phyloP scores from a whole-genome alignment of 2,888 invertebrate species.

The Drosophila sordidula region DNA sequence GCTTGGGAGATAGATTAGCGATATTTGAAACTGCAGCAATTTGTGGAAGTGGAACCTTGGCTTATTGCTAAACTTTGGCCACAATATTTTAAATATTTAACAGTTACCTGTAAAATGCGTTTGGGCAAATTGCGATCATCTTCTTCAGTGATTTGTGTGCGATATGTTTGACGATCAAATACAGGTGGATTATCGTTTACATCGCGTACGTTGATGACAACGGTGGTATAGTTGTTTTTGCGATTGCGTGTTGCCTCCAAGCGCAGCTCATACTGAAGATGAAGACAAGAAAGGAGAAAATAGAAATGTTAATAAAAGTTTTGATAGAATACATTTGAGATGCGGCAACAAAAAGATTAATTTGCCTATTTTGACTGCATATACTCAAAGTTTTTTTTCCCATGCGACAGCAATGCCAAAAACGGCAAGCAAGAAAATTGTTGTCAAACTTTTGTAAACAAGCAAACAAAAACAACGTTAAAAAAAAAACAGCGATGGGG shows the following conservation, averaged over 20 bases:
- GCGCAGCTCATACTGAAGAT: slow-evolving; percentile 93
- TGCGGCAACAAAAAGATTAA: neutral
- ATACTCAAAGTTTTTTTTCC: slow-evolving; percentile 17
- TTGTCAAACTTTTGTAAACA: slow-evolving; percentile 40
- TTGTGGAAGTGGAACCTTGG: too few species aligned
- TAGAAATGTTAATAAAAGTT: slow-evolving; percentile 4
- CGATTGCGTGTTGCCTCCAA: slow-evolving; percentile 97
- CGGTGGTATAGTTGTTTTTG: slow-evolving; percentile 98
- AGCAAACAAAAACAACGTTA: neutral
- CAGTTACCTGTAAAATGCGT: slow-evolving; percentile 93
- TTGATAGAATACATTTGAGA: neutral
- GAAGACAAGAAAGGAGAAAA: slow-evolving; percentile 24
- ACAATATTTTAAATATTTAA: neutral
- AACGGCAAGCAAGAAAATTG: slow-evolving; percentile 11
- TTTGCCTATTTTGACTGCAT: slow-evolving; percentile 3
- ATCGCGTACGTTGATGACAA: slow-evolving; percentile 98
- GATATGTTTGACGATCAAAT: slow-evolving; percentile 96
- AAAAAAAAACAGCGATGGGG: slow-evolving; percentile 3
- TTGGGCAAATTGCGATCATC: slow-evolving; percentile 97
- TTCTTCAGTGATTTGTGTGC: slow-evolving; percentile 97
- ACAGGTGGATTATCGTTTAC: slow-evolving; percentile 95
- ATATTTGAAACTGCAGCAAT: too few species aligned
- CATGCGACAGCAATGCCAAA: slow-evolving; percentile 15
- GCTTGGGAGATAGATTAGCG: too few species aligned
- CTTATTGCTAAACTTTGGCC: neutral